Evolutionary conservation across 2,797 vertebrate species (phyloP), one percentile per base, ranked within the genome.

Genomic region (Sebastes kiyomatsui): DNA sequence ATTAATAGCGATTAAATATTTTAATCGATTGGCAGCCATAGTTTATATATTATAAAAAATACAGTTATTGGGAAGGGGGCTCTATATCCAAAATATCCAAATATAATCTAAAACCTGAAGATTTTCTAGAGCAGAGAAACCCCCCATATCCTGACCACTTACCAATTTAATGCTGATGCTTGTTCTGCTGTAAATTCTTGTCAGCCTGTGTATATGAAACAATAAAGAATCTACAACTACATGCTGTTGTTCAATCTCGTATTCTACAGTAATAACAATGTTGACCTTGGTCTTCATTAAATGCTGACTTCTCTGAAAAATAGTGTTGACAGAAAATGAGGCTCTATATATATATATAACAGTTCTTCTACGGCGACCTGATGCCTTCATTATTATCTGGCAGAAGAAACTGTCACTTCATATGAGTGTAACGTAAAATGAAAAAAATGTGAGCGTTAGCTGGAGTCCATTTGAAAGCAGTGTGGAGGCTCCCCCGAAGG

Each of bases 381-480:
- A 69, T 61, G 35, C 3, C 60, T 77, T 79, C n/a, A 55, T 77
- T 77, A 80, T 74, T 64, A 58, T 61, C 54, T 70, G 49, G 27
- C 61, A 84, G 69, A n/a, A 66, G 23, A 76, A 69, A 65, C 7
- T 60, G 18, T 81, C 80, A 72, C 42, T 61, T 81, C 20, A 32
- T 20, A 68, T 55, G 9, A 83, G 38, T 49, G 42, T 27, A 62
- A 42, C 55, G 71, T 70, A 35, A 80, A 62, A 79, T 70, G 6
- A 56, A 80, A 61, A 75, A 65, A 78, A 33, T n/a, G 46, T 14
- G 25, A 69, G 11, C 68, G 32, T 72, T 69, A 27, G 42, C 58
- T 74, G 59, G 27, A 86, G 30, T 55, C 54, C 55, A 62, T 72
- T 65, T 82, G 28, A 82, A 86, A 77, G 56, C 33, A 13, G 4